These are phyloP conservation scores for Synergus japonicus DNA, from an alignment of 2,888 invertebrate genomes.

Conservation along the genomic window DNA sequence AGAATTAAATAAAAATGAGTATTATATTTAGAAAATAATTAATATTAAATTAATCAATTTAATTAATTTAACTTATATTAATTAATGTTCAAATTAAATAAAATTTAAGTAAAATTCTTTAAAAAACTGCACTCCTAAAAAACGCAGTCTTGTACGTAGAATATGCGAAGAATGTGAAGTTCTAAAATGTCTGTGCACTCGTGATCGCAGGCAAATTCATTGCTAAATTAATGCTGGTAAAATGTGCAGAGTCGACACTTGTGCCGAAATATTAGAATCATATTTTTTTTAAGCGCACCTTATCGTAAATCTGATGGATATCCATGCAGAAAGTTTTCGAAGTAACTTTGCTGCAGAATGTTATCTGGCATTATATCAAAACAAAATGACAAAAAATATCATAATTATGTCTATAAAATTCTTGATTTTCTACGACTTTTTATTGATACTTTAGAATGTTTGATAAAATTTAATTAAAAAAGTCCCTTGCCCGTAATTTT, in stretches of 20 bases:
- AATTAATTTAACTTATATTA: no score
- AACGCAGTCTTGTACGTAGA: neutral
- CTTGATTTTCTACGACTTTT: neutral
- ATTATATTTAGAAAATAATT: no score
- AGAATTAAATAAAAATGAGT: neutral
- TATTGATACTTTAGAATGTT: neutral
- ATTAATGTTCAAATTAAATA: no score
- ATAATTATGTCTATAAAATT: neutral
- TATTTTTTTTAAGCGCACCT: conserved; percentile 33
- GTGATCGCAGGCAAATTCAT: conserved; percentile 24
- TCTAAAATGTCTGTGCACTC: conserved; percentile 24
- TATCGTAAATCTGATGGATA: conserved; percentile 29
- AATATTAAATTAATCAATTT: no score
- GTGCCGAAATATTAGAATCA: conserved; percentile 24
- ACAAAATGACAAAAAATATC: conserved; percentile 11
- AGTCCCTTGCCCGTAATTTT: neutral
- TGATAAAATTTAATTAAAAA: neutral
- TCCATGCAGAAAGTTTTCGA: conserved; percentile 35
- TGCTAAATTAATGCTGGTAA: conserved; percentile 15
- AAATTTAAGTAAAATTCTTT: no score
- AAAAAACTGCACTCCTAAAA: conserved; percentile 23
- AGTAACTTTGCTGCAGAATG: conserved; percentile 35
- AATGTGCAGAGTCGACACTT: conserved; percentile 33
- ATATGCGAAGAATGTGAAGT: conserved; percentile 29
- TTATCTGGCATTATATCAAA: conserved; percentile 30